Conservation (phyloP, 1,140 invertebrate genomes). For the Drosophila azteca region DNA sequence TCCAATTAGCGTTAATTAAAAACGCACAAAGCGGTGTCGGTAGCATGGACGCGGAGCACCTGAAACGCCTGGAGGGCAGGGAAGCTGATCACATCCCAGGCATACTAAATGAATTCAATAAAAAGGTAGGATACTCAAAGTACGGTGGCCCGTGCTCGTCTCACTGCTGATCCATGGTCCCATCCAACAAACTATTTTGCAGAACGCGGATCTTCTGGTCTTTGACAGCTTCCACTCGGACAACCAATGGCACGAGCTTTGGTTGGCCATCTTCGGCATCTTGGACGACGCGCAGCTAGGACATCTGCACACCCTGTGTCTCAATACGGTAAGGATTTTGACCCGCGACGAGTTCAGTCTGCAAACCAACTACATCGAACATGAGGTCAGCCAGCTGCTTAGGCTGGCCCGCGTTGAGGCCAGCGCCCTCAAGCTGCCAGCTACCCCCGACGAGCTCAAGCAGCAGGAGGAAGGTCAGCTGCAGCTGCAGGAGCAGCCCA, state of each 20-base stretch:
- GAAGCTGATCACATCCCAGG: constrained; percentile 55
- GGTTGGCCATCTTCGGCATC: constrained; percentile 85
- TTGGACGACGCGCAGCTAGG: constrained; percentile 83
- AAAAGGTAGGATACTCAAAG: constrained; percentile 26
- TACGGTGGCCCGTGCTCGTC: constrained; percentile 28
- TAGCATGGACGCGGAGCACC: constrained; percentile 71
- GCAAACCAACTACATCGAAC: constrained; percentile 88
- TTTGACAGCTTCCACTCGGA: constrained; percentile 85
- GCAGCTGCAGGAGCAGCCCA: constrained; percentile 28
- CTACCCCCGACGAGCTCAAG: constrained; percentile 84
- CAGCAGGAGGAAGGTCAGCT: constrained; percentile 27
- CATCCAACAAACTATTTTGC: constrained; percentile 20
- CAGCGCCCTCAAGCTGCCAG: constrained; percentile 35
- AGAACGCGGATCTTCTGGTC: constrained; percentile 84
- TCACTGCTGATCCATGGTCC: background rate
- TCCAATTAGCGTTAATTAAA: constrained; percentile 12
- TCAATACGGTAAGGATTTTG: constrained; percentile 85
- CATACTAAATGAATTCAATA: constrained; percentile 72
- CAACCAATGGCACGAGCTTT: constrained; percentile 84
- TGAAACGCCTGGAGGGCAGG: constrained; percentile 68
- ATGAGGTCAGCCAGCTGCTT: constrained; percentile 88
- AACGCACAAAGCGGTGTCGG: constrained; percentile 21
- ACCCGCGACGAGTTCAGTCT: constrained; percentile 91
- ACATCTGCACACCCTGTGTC: constrained; percentile 84
- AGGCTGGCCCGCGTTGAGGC: constrained; percentile 84